A percentile compares a stretch with the other conserved stretches of the same genome.
phyloP scores from a whole-genome alignment of 1,140 invertebrate species.

The Nylanderia fulva region DNA sequence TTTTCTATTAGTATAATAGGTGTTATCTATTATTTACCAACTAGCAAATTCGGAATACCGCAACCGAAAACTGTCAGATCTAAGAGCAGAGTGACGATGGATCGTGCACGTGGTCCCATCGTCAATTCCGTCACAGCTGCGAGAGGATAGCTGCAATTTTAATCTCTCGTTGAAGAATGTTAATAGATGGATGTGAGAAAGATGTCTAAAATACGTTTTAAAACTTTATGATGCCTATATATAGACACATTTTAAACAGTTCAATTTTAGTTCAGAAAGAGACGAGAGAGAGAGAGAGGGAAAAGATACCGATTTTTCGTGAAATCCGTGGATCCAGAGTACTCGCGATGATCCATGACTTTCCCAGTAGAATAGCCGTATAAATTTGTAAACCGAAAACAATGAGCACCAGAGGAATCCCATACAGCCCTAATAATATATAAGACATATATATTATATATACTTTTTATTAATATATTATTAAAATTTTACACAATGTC shows the following conservation, averaged over 20 bases:
- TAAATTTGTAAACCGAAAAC: constrained; percentile 91
- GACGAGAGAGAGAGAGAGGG: not conserved
- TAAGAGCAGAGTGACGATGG: constrained; percentile 89
- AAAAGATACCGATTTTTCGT: constrained; percentile 87
- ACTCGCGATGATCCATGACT: constrained; percentile 91
- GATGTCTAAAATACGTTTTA: not conserved
- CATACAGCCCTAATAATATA: constrained; percentile 90
- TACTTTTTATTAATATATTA: constrained; percentile 1
- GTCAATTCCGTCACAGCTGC: constrained; percentile 91
- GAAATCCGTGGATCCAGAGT: constrained; percentile 89
- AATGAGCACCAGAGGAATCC: constrained; percentile 89
- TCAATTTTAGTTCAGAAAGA: not conserved
- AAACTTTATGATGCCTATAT: not conserved
- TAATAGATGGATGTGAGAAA: too few species aligned
- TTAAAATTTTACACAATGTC: not conserved
- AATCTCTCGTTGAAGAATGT: constrained; percentile 10
- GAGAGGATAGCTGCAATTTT: constrained; percentile 89
- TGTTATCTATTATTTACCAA: constrained; percentile 82
- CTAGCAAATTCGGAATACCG: constrained; percentile 91
- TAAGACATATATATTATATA: constrained; percentile 51
- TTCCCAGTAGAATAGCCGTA: constrained; percentile 90
- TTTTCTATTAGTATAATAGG: not conserved
- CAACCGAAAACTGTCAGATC: constrained; percentile 91
- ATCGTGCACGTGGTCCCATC: constrained; percentile 87
- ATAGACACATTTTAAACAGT: not conserved